These are phyloP conservation scores for Rhea pennata DNA, from an alignment of 2,113 vertebrate genomes.

Conservation along the genomic window DNA sequence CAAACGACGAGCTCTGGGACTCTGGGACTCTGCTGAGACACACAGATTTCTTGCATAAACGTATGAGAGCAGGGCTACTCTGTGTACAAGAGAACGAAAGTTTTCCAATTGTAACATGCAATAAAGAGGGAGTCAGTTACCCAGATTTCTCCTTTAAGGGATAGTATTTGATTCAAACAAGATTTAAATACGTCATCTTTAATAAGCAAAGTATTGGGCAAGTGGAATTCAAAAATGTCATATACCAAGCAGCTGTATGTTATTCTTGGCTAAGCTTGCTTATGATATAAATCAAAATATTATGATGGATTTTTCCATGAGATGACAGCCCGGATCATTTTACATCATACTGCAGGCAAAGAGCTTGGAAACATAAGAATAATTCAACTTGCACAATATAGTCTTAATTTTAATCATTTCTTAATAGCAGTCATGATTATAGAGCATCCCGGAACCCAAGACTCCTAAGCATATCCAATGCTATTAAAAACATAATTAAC, in stretches of 20 bases:
- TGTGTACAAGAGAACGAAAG: background rate
- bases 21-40: background rate
- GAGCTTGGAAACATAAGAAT: background rate
- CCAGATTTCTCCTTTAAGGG: constrained; percentile 9
- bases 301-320: constrained; percentile 1
- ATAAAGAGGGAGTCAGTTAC: background rate
- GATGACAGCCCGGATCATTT: constrained; percentile 1
- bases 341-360: background rate
- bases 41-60: background rate
- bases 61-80: background rate
- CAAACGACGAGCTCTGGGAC: background rate
- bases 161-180: background rate
- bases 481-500: background rate
- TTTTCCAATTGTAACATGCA: background rate
- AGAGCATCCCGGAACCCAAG: background rate
- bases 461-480: background rate
- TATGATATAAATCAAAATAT: constrained; percentile 42
- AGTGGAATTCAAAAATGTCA: background rate
- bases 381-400: background rate
- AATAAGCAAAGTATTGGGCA: background rate
- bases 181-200: background rate
- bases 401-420: background rate
- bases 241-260: background rate
- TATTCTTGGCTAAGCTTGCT: constrained; percentile 18
- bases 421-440: background rate